Conservation (phyloP, 2,888 invertebrate genomes). For the Thymelicus lineola region DNA sequence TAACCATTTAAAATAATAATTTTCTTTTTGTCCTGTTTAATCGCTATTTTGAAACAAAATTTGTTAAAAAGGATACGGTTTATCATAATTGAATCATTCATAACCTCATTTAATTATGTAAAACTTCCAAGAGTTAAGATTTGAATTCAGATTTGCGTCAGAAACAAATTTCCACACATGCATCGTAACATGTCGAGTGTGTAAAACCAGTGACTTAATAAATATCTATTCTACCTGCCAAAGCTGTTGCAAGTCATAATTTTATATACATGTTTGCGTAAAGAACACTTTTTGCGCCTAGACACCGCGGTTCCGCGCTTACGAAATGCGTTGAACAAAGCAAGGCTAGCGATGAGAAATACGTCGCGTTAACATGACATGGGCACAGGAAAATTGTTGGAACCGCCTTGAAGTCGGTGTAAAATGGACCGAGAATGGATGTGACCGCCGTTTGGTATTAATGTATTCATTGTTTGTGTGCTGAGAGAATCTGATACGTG, state of each 20-base stretch:
- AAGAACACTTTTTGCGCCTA: conserved; percentile 14
- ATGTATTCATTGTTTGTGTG: conserved; percentile 3
- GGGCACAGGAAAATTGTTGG: conserved; percentile 12
- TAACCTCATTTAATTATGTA: too few relatives aligned
- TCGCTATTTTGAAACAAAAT: too few relatives aligned
- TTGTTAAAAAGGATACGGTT: too few relatives aligned
- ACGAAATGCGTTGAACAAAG: conserved; percentile 21
- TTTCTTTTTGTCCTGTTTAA: too few relatives aligned
- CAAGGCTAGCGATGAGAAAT: conserved; percentile 18
- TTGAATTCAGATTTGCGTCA: neutral
- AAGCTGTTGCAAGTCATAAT: conserved; percentile 16
- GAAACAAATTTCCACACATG: neutral
- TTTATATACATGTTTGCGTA: conserved; percentile 20
- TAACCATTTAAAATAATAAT: too few relatives aligned
- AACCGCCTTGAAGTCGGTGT: conserved; percentile 8
- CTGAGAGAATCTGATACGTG: neutral
- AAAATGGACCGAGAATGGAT: conserved; percentile 11
- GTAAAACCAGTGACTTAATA: conserved; percentile 2
- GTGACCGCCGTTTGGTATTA: neutral
- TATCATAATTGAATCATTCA: too few relatives aligned
- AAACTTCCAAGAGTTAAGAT: neutral
- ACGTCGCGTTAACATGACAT: conserved; percentile 16
- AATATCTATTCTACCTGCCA: conserved; percentile 3
- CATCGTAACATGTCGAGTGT: neutral
- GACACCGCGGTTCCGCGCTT: conserved; percentile 27